Evolutionary conservation across 2,797 vertebrate species (phyloP).

Genomic region (Cryptoprocta ferox): DNA sequence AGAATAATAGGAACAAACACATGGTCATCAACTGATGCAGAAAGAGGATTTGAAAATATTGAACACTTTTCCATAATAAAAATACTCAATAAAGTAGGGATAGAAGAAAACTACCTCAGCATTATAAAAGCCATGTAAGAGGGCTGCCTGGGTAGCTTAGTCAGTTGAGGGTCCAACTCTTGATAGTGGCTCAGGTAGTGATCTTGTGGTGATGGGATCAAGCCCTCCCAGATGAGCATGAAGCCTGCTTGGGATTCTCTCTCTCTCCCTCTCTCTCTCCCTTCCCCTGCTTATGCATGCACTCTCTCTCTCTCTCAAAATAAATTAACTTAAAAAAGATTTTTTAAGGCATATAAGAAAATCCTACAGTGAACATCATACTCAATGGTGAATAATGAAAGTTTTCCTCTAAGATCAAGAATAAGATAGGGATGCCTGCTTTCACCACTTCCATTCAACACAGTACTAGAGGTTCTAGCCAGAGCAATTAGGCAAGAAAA

Average conservation of each 20-base stretch:
- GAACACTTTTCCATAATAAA: not conserved
- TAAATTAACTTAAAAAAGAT: too few relatives aligned
- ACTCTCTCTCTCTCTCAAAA: too few relatives aligned
- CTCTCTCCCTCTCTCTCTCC: too few relatives aligned
- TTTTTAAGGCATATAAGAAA: not conserved
- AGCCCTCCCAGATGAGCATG: too few relatives aligned
- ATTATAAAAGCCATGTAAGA: not conserved
- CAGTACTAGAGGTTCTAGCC: not conserved
- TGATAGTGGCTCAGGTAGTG: too few relatives aligned
- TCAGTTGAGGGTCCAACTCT: too few relatives aligned
- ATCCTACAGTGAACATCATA: not conserved
- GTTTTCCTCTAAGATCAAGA: not conserved
- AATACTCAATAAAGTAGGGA: not conserved
- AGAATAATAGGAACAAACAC: not conserved
- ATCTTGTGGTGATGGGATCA: too few relatives aligned
- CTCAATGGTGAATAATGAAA: not conserved
- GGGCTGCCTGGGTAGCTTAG: too few relatives aligned
- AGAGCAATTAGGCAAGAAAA: not conserved
- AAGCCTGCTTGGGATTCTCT: too few relatives aligned
- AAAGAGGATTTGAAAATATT: not conserved
- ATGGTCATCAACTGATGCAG: not conserved
- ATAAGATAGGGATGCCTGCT: not conserved
- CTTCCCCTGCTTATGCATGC: too few relatives aligned
- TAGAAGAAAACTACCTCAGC: not conserved
- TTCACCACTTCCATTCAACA: not conserved